Evolutionary conservation across 2,113 vertebrate genomes (phyloP).

Genomic region (Cyanoderma ruficeps): DNA sequence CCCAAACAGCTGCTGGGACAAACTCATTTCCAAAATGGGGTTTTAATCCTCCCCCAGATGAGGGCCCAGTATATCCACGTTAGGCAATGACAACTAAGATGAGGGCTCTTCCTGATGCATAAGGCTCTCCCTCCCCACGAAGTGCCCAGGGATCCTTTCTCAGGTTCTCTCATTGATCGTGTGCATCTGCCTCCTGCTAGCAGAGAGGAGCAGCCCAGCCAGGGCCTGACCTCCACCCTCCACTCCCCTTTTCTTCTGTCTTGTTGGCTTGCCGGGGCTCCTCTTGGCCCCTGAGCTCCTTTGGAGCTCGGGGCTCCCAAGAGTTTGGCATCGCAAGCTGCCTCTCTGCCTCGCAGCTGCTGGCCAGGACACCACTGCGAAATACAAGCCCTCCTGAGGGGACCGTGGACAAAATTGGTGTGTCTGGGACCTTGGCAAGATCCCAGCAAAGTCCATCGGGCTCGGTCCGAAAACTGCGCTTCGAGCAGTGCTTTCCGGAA

Average conservation of each 20-base stretch:
- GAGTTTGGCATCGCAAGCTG: neutral
- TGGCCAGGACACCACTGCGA: neutral
- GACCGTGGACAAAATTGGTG: neutral
- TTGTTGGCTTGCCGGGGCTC: neutral
- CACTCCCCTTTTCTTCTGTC: neutral
- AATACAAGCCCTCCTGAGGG: constrained; percentile 13
- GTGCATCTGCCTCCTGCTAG: constrained; percentile 36
- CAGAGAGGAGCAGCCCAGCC: neutral
- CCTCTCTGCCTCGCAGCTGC: constrained; percentile 20
- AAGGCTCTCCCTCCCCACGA: neutral
- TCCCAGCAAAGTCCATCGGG: neutral
- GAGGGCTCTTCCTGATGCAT: neutral
- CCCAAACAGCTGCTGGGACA: neutral
- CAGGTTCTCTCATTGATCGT: constrained; percentile 44
- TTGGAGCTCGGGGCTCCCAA: neutral
- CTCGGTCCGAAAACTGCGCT: neutral
- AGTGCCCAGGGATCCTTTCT: constrained; percentile 7
- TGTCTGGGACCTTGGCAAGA: neutral
- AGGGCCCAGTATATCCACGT: neutral
- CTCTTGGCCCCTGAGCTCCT: neutral
- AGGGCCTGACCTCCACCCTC: constrained; percentile 36
- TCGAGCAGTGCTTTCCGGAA: neutral
- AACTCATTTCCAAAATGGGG: neutral
- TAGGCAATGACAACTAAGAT: neutral
- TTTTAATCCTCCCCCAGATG: neutral